Conservation (phyloP, 1,140 invertebrate genomes). For the Atta colombica region DNA sequence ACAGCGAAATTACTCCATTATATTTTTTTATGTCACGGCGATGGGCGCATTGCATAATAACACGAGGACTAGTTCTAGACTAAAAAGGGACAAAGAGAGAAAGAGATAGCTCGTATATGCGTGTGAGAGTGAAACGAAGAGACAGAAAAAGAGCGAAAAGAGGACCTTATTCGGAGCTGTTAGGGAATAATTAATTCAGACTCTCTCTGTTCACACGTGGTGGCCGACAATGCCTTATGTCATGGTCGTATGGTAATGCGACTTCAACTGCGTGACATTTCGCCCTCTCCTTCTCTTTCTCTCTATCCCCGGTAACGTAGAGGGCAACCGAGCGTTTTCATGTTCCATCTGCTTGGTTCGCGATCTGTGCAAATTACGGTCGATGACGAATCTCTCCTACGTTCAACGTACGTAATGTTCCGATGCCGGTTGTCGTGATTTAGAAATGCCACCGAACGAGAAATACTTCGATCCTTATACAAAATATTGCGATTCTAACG, state of each 20-base stretch:
- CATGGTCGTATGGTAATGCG: constrained; percentile 74
- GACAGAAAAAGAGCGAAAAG: not conserved
- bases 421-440: constrained; percentile 62
- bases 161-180: constrained; percentile 64
- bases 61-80: not conserved
- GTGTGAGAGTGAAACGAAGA: not conserved
- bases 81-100: not conserved
- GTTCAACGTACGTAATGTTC: constrained; percentile 63
- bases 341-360: constrained; percentile 72
- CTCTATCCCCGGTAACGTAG: not conserved
- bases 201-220: constrained; percentile 43
- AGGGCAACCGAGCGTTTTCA: constrained; percentile 67
- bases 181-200: constrained; percentile 74
- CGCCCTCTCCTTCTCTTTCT: constrained; percentile 2
- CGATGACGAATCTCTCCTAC: constrained; percentile 66
- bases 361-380: constrained; percentile 75
- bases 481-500: not conserved
- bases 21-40: constrained; percentile 23
- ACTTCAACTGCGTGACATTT: constrained; percentile 71
- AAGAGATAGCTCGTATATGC: not conserved
- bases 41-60: constrained; percentile 9
- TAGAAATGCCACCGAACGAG: constrained; percentile 53
- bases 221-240: constrained; percentile 60
- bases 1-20: constrained; percentile 29
- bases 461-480: constrained; percentile 44